Percentiles rank a stretch among this genome's conserved stretches.
Conservation (phyloP, 1,140 invertebrate genomes). For the Octopus bimaculoides region DNA sequence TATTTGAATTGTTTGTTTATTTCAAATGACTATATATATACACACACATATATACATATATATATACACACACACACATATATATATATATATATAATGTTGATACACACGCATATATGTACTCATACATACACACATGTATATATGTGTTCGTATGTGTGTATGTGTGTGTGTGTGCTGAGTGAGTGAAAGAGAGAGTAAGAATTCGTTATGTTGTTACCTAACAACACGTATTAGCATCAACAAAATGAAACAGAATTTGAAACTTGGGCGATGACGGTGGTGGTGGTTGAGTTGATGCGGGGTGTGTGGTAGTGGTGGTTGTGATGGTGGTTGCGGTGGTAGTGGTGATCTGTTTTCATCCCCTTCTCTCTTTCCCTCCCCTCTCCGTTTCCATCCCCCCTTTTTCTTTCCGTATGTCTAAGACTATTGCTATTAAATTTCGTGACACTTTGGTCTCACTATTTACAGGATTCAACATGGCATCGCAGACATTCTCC, state of each 20-base stretch:
- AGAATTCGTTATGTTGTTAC: too few species aligned
- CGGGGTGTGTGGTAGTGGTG: too few species aligned
- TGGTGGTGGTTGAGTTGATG: too few species aligned
- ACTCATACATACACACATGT: not conserved
- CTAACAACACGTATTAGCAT: too few species aligned
- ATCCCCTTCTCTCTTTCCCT: too few species aligned
- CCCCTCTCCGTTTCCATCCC: not conserved
- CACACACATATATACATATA: not conserved
- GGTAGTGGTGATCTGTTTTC: too few species aligned
- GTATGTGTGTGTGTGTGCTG: too few species aligned
- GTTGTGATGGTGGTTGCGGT: too few species aligned
- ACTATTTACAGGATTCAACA: conserved; percentile 27
- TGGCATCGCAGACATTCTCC: conserved; percentile 34
- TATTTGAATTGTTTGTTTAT: not conserved
- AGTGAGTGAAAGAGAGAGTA: too few species aligned
- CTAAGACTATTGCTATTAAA: not conserved
- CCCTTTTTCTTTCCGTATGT: not conserved
- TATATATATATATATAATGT: not conserved
- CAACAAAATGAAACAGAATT: too few species aligned
- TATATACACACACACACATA: not conserved
- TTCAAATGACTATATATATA: not conserved
- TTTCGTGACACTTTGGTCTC: not conserved
- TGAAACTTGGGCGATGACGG: too few species aligned
- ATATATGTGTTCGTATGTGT: too few species aligned
- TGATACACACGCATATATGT: not conserved